Conservation (phyloP, 2,888 invertebrate species). For the Pteria penguin region DNA sequence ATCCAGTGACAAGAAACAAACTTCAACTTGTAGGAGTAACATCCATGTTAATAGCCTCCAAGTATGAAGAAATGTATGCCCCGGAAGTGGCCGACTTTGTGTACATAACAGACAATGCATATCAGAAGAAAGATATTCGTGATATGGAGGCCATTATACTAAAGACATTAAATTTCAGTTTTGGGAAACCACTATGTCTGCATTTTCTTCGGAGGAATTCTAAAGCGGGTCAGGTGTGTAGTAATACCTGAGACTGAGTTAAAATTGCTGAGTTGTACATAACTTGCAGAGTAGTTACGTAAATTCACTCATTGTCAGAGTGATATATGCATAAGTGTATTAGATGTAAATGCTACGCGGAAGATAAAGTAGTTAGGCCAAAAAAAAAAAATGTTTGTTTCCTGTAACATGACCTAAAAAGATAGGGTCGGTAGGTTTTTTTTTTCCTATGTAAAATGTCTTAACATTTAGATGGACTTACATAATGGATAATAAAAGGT, state of each 20-base stretch:
- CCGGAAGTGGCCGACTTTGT: slow-evolving; percentile 94
- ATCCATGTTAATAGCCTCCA: slow-evolving; percentile 93
- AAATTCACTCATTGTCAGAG: too few relatives aligned
- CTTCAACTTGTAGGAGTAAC: slow-evolving; percentile 94
- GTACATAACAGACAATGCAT: slow-evolving; percentile 93
- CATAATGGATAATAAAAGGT: too few relatives aligned
- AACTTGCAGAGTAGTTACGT: too few relatives aligned
- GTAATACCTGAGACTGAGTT: too few relatives aligned
- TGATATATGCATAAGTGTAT: too few relatives aligned
- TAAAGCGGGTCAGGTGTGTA: slow-evolving; percentile 82
- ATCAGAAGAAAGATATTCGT: slow-evolving; percentile 88
- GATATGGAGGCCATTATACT: slow-evolving; percentile 91
- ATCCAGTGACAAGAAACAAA: slow-evolving; percentile 84
- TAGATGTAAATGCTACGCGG: too few relatives aligned
- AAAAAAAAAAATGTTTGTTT: too few relatives aligned
- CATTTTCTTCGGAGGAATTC: slow-evolving; percentile 90
- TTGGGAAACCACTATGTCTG: slow-evolving; percentile 92
- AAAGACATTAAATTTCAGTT: slow-evolving; percentile 87
- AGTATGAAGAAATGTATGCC: slow-evolving; percentile 96
- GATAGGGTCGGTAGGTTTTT: too few relatives aligned
- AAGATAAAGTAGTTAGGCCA: too few relatives aligned
- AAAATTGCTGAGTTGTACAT: not conserved
- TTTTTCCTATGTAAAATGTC: too few relatives aligned
- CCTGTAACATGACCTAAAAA: too few relatives aligned
- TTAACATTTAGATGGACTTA: too few relatives aligned